Percentiles rank a stretch among this genome's conserved stretches.
Conservation (phyloP, 2,888 invertebrate species). For the Strigamia maritima region DNA sequence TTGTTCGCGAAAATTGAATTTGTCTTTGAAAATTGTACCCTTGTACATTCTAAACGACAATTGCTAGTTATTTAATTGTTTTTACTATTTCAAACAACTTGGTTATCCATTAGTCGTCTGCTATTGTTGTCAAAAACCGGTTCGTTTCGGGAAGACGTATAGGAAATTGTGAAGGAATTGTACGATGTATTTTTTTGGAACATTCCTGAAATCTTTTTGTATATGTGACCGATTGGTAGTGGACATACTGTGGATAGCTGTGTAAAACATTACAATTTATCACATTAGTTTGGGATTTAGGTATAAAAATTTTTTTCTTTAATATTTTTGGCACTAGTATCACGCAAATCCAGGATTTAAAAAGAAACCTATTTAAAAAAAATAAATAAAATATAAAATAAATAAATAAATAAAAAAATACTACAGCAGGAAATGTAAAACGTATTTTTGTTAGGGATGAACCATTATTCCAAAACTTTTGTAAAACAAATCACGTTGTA, state of each 20-base stretch:
- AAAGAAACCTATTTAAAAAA: neutral
- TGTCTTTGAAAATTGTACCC: slow-evolving; percentile 5
- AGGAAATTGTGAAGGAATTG: too few species aligned
- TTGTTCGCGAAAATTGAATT: neutral
- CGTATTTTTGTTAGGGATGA: slow-evolving; percentile 25
- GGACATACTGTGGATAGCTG: slow-evolving; percentile 18
- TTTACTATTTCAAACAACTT: neutral
- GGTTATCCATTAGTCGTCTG: slow-evolving; percentile 34
- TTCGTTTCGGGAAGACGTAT: neutral
- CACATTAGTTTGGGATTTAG: slow-evolving; percentile 31
- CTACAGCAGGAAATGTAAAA: slow-evolving; percentile 3
- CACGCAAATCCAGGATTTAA: neutral
- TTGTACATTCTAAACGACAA: slow-evolving; percentile 6
- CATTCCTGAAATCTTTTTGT: slow-evolving; percentile 35
- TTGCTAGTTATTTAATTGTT: neutral
- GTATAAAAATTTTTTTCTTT: slow-evolving; percentile 22
- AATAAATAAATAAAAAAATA: neutral
- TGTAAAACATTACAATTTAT: neutral
- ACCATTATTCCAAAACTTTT: slow-evolving; percentile 34
- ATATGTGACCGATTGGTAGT: neutral
- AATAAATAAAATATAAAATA: neutral
- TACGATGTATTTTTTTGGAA: neutral
- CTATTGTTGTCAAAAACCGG: neutral
- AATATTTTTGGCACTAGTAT: neutral
- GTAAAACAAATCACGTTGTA: slow-evolving; percentile 26